Base-by-base conservation (phyloP, 2,113 vertebrate genomes). In the Peromyscus maniculatus region DNA sequence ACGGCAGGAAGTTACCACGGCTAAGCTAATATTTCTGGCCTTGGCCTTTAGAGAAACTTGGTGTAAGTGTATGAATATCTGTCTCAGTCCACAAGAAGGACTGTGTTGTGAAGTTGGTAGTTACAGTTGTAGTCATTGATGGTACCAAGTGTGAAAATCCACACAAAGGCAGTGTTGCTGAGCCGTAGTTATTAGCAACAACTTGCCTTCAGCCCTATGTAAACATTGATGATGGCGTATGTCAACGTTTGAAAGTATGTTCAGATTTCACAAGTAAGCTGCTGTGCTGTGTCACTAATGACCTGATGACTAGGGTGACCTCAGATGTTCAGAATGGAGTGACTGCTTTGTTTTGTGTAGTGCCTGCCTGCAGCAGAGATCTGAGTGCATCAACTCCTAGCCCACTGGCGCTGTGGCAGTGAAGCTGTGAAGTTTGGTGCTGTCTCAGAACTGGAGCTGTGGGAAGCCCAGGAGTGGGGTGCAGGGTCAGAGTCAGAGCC, bases 81-180 rank as follows among this genome's bases (percentile, higher is more conserved):
- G 57, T 62, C 28, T 39, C 10, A 16, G 31, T 72, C 39, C 21
- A 22, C 16, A 13, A 2, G 64, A 66, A n/a, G 5, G 46, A 39
- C 1, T 33, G 17, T 4, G 4, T 2, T 39, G 82, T 59, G 39
- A 46, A 46, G 17, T 39, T 64, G 3, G 31, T 22, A 15, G 52
- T 36, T 21, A 49, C 22, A 71, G 21, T 39, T 43, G 15, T 46
- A 62, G 79, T 11, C 24, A 43, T 12, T 72, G n/a, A 82, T 19
- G 49, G 36, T 26, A 31, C 75, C 8, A 24, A 33, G 43, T 7
- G 10, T 15, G 62, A 83, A 21, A 52, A 4, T 90, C 72, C 7
- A 5, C 6, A 4, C 6, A 28, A 8, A 24, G 10, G 46, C 2
- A 5, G 69, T 39, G 75, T 59, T 21, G 3, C 36, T 1, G 31